Evolutionary conservation across 2,888 invertebrate species (phyloP).

Genomic region (Cremastinae sp.): DNA sequence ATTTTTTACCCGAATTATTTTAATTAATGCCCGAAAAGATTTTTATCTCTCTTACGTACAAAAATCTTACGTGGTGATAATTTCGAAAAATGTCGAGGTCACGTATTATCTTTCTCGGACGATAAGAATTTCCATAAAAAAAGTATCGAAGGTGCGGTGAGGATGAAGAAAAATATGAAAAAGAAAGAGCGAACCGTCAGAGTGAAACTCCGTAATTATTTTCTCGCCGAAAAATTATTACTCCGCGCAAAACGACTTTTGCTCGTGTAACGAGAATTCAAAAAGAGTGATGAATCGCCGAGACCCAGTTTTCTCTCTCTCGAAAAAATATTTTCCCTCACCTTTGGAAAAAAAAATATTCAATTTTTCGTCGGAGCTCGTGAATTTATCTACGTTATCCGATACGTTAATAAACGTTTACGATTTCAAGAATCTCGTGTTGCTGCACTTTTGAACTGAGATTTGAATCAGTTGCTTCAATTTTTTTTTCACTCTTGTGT

Average conservation of each 20-base stretch:
- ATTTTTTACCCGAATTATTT: slow-evolving; percentile 17
- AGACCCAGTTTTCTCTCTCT: slow-evolving; percentile 54
- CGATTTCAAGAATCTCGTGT: no score
- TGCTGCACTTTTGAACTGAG: no score
- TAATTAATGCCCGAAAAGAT: slow-evolving; percentile 53
- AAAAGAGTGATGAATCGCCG: slow-evolving; percentile 13
- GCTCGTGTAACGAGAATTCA: no score
- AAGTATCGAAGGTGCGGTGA: no score
- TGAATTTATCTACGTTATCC: no score
- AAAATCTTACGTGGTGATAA: no score
- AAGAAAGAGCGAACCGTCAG: slow-evolving; percentile 11
- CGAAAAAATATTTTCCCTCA: slow-evolving; percentile 21
- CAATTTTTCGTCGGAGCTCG: slow-evolving; percentile 42
- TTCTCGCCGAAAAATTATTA: slow-evolving; percentile 54
- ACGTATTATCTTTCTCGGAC: neutral
- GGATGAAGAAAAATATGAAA: neutral
- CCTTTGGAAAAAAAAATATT: slow-evolving; percentile 28
- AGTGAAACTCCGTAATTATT: slow-evolving; percentile 57
- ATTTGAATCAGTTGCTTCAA: no score
- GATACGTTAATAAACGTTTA: no score
- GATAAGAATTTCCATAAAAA: no score
- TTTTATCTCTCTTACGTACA: no score
- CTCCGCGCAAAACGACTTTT: slow-evolving; percentile 22
- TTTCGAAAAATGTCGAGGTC: no score
- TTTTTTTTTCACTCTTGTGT: no score